Conservation (phyloP, 2,113 vertebrate genomes). For the Odontophorus gujanensis region DNA sequence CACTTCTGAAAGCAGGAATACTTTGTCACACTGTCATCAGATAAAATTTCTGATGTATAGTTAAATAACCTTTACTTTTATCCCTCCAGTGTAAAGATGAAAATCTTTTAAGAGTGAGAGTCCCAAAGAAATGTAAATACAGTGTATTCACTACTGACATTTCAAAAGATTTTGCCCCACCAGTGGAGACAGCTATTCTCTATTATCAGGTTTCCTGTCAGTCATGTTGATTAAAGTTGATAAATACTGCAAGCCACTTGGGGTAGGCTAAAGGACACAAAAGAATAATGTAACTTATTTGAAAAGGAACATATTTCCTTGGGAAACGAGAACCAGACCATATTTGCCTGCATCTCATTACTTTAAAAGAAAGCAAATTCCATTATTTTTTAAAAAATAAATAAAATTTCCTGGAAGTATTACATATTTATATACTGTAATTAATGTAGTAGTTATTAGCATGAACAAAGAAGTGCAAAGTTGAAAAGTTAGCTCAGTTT, state of each 20-base stretch:
- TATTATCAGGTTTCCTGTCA: slow-evolving; percentile 79
- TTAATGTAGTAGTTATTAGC: not conserved
- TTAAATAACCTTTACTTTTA: slow-evolving; percentile 79
- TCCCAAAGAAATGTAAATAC: slow-evolving; percentile 82
- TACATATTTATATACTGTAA: not conserved
- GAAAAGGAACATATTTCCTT: slow-evolving; percentile 58
- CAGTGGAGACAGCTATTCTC: slow-evolving; percentile 60
- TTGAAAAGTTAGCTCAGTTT: not conserved
- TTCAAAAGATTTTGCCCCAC: slow-evolving; percentile 77
- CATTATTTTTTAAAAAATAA: not conserved
- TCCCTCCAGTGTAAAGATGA: slow-evolving; percentile 69
- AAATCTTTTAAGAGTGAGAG: slow-evolving; percentile 72
- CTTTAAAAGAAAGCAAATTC: not conserved
- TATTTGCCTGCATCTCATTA: not conserved
- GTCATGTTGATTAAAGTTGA: slow-evolving; percentile 79
- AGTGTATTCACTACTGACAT: slow-evolving; percentile 75
- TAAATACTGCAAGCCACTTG: slow-evolving; percentile 72
- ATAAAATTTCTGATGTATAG: slow-evolving; percentile 57
- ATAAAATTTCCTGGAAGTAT: not conserved
- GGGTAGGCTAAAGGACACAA: slow-evolving; percentile 61
- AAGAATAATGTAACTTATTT: slow-evolving; percentile 58
- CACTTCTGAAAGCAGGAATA: not conserved
- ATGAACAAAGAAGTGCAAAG: not conserved
- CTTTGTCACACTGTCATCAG: slow-evolving; percentile 49
- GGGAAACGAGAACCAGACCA: slow-evolving; percentile 2